Percentiles rank a stretch among this genome's conserved stretches.
These are phyloP conservation scores for Caranx ignobilis DNA, from an alignment of 2,113 vertebrate genomes.

Conservation along the genomic window DNA sequence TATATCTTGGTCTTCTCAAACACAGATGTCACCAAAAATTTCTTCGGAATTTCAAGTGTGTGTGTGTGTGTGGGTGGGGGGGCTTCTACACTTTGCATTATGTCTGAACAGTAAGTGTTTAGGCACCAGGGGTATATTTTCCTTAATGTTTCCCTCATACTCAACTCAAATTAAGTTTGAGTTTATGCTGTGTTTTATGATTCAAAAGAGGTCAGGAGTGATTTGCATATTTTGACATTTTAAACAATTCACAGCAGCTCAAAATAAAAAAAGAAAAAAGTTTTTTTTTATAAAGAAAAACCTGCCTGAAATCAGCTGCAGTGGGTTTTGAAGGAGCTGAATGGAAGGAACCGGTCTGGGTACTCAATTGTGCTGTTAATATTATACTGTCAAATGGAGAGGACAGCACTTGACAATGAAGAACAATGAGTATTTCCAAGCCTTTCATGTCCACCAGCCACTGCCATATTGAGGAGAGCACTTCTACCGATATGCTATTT, in stretches of 20 bases:
- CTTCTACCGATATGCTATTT: conserved; percentile 49
- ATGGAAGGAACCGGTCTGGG: conserved; percentile 43
- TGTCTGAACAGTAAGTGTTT: conserved; percentile 20
- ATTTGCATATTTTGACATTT: conserved; percentile 78
- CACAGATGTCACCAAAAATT: conserved; percentile 8
- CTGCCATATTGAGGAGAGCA: conserved; percentile 41
- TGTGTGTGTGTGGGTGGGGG: no score
- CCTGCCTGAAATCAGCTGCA: conserved; percentile 52
- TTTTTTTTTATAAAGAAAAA: conserved; percentile 28
- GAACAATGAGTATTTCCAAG: conserved; percentile 65
- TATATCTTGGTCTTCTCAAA: conserved; percentile 15
- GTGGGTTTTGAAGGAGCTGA: conserved; percentile 47
- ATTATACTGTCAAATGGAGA: conserved; percentile 68
- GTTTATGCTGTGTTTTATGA: conserved; percentile 50
- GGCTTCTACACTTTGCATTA: background rate
- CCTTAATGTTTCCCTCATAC: background rate
- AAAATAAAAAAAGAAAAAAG: conserved; percentile 4
- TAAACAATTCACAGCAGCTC: conserved; percentile 63
- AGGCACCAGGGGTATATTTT: background rate
- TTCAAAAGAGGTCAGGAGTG: conserved; percentile 60
- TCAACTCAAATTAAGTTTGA: conserved; percentile 30
- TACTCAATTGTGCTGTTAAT: conserved; percentile 61
- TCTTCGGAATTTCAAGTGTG: background rate
- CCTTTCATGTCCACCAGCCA: conserved; percentile 58
- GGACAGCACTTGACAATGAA: conserved; percentile 63